These are phyloP conservation scores for Epistrophe grossulariae DNA, from an alignment of 2,888 invertebrate species.

Conservation along the genomic window DNA sequence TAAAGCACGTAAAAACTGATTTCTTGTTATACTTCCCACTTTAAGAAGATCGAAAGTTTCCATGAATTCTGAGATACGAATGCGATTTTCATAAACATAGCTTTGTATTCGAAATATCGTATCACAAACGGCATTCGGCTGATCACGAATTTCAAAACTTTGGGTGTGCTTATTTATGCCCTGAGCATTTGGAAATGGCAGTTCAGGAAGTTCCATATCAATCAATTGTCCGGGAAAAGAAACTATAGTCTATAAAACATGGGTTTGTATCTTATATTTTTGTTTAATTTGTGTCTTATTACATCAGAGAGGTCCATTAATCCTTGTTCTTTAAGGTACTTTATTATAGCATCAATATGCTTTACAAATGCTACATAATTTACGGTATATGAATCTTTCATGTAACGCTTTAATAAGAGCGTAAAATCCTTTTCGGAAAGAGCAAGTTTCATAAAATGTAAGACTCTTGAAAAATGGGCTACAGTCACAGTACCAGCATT, in stretches of 20 bases:
- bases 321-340: conserved; percentile 85
- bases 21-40: conserved; percentile 88
- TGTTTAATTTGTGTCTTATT: not conserved
- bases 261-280: not conserved
- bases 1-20: conserved; percentile 89
- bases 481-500: conserved; percentile 91
- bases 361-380: conserved; percentile 91
- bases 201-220: conserved; percentile 88
- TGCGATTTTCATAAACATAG: conserved; percentile 87
- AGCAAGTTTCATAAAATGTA: conserved; percentile 89
- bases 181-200: conserved; percentile 83
- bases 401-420: conserved; percentile 89
- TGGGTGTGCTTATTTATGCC: conserved; percentile 42
- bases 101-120: conserved; percentile 86
- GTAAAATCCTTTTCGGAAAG: conserved; percentile 90
- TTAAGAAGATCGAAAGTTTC: conserved; percentile 89
- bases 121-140: conserved; percentile 79
- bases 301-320: conserved; percentile 84
- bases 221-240: conserved; percentile 88
- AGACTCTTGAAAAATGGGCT: conserved; percentile 90
- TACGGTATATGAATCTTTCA: conserved; percentile 90
- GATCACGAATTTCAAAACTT: conserved; percentile 75
- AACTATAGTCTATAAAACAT: conserved; percentile 84
- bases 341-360: conserved; percentile 87
- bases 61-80: conserved; percentile 89